phyloP scores from a whole-genome alignment of 2,797 vertebrate species.

The Myioborus miniatus region DNA sequence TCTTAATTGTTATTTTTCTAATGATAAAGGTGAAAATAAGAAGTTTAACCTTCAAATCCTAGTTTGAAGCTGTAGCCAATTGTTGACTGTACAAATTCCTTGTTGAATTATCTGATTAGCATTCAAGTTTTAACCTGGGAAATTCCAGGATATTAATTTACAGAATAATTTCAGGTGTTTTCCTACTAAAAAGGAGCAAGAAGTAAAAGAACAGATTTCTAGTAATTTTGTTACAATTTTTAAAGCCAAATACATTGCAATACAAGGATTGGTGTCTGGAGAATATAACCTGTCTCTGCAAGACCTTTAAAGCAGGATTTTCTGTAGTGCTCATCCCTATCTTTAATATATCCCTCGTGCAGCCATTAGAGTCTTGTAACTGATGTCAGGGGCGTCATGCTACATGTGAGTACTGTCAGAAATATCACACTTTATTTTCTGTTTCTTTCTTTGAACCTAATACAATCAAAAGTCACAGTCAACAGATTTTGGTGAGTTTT shows the following conservation, averaged over 20 bases:
- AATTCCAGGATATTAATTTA: neutral
- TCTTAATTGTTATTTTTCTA: neutral
- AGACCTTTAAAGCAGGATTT: neutral
- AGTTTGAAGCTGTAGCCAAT: neutral
- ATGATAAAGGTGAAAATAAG: neutral
- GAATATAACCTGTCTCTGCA: neutral
- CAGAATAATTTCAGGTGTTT: neutral
- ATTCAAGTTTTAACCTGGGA: neutral
- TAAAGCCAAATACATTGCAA: neutral
- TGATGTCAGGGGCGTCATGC: neutral
- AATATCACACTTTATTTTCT: neutral
- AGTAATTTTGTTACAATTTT: neutral
- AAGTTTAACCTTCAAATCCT: neutral
- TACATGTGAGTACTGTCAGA: neutral
- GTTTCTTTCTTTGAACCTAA: neutral
- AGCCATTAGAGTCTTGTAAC: neutral
- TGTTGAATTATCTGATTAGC: neutral
- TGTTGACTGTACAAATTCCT: neutral
- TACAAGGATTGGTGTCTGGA: neutral
- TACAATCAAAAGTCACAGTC: neutral
- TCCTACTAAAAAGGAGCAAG: neutral
- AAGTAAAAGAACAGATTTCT: neutral
- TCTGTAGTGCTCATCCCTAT: neutral
- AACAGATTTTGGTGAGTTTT: neutral
- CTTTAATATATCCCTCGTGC: neutral